These are phyloP conservation scores for Eilema sororculum DNA, from an alignment of 2,888 invertebrate genomes.

Conservation along the genomic window DNA sequence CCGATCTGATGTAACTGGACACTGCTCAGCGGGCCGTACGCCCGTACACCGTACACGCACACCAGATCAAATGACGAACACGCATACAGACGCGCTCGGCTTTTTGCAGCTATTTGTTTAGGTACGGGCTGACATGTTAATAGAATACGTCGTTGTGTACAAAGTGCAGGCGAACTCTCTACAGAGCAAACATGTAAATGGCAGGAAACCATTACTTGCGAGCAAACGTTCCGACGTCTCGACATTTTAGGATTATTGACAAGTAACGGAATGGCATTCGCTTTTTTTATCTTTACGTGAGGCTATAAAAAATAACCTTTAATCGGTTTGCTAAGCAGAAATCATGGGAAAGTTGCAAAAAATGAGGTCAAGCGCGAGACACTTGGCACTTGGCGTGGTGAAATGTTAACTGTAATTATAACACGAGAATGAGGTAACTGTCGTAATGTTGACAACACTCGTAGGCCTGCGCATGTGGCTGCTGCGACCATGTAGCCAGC, in stretches of 20 bases:
- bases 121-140: conserved; percentile 35
- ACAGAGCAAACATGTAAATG: neutral
- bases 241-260: conserved; percentile 11
- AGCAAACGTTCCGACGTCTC: conserved; percentile 3
- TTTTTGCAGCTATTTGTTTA: conserved; percentile 51
- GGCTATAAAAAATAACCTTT: conserved; percentile 14
- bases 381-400: conserved; percentile 7
- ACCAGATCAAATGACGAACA: conserved; percentile 33
- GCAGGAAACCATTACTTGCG: conserved; percentile 13
- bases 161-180: neutral
- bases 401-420: conserved; percentile 19
- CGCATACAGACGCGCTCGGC: conserved; percentile 24
- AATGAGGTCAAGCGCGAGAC: conserved; percentile 24
- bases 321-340: conserved; percentile 21
- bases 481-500: neutral
- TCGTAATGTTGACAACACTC: neutral
- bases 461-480: neutral
- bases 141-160: conserved; percentile 25
- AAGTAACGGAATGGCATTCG: neutral
- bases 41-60: conserved; percentile 28
- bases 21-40: conserved; percentile 37
- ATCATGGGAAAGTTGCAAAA: conserved; percentile 26
- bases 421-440: conserved; percentile 5
- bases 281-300: conserved; percentile 2
- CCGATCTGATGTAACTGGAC: conserved; percentile 48